These are phyloP conservation scores for Cynoglossus semilaevis DNA, from an alignment of 2,113 vertebrate species.

Conservation along the genomic window DNA sequence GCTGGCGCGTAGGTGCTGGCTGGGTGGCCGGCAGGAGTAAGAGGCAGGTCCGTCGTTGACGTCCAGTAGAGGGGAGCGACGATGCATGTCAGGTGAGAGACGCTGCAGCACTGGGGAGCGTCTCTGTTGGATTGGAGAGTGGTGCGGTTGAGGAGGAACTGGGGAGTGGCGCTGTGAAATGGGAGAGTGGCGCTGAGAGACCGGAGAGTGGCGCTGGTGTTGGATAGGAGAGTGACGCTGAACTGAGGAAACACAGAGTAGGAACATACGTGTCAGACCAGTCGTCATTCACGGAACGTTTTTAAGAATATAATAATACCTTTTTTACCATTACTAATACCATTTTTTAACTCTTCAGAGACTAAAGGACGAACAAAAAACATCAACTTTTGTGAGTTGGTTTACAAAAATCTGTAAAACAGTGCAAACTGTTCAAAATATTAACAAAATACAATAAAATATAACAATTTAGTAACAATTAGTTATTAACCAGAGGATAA, in stretches of 20 bases:
- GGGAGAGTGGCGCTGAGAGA: slow-evolving; percentile 85
- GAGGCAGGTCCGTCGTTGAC: slow-evolving; percentile 79
- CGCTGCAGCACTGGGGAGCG: slow-evolving; percentile 83
- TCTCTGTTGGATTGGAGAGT: slow-evolving; percentile 81
- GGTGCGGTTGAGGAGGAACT: slow-evolving; percentile 69
- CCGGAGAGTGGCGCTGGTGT: slow-evolving; percentile 79
- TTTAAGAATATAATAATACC: too few species aligned
- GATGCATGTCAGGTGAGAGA: slow-evolving; percentile 80
- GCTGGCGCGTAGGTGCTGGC: slow-evolving; percentile 88
- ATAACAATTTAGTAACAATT: too few species aligned
- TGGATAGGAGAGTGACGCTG: slow-evolving; percentile 83
- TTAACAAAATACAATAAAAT: too few species aligned
- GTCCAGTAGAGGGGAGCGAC: slow-evolving; percentile 79
- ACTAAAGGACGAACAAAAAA: too few species aligned
- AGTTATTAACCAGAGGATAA: too few species aligned
- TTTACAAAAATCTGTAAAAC: too few species aligned
- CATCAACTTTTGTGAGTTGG: too few species aligned
- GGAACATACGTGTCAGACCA: neutral
- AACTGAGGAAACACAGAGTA: slow-evolving; percentile 65
- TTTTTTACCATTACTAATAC: too few species aligned
- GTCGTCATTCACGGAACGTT: too few species aligned
- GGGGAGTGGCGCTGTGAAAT: slow-evolving; percentile 78
- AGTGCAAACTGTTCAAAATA: too few species aligned
- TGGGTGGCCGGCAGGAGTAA: slow-evolving; percentile 85
- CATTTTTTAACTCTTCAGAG: too few species aligned